Percentiles rank a stretch among this genome's conserved stretches.
These are phyloP conservation scores for Poeciliopsis infans DNA, from an alignment of 2,797 vertebrate genomes.

Conservation along the genomic window DNA sequence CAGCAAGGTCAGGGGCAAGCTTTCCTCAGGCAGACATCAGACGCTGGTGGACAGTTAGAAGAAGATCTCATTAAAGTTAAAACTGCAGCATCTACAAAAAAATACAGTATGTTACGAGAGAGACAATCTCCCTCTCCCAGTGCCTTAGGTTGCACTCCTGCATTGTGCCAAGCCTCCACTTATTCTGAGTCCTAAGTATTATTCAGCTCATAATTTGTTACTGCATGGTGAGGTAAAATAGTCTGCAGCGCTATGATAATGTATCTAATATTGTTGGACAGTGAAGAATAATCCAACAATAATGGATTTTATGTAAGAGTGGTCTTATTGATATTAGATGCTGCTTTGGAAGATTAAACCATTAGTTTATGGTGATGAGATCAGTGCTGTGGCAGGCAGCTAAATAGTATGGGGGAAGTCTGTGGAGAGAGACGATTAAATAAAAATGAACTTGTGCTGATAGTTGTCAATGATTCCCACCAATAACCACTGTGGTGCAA, in stretches of 20 bases:
- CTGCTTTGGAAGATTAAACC: conserved; percentile 55
- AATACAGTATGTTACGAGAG: too few species aligned
- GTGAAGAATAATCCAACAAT: conserved; percentile 47
- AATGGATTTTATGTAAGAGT: conserved; percentile 51
- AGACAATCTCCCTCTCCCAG: too few species aligned
- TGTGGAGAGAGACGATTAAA: conserved; percentile 46
- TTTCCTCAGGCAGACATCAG: not conserved
- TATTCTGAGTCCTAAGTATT: conserved; percentile 32
- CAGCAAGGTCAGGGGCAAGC: not conserved
- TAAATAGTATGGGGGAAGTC: conserved; percentile 47
- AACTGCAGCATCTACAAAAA: not conserved
- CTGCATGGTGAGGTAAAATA: conserved; percentile 37
- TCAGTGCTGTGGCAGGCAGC: conserved; percentile 44
- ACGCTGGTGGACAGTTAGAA: not conserved
- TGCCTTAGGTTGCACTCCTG: not conserved
- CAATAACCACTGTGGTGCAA: conserved; percentile 46
- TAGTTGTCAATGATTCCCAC: conserved; percentile 46
- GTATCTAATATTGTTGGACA: conserved; percentile 45
- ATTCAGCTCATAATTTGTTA: conserved; percentile 40
- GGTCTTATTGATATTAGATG: conserved; percentile 46
- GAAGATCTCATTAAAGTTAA: not conserved
- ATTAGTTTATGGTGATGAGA: conserved; percentile 66
- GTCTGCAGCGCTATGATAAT: conserved; percentile 39
- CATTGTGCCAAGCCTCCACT: conserved; percentile 26
- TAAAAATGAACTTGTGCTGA: conserved; percentile 36